Evolutionary conservation across 53 echinoderm and acorn worm genomes (phyloP).

Genomic region (Antedon mediterranea): DNA sequence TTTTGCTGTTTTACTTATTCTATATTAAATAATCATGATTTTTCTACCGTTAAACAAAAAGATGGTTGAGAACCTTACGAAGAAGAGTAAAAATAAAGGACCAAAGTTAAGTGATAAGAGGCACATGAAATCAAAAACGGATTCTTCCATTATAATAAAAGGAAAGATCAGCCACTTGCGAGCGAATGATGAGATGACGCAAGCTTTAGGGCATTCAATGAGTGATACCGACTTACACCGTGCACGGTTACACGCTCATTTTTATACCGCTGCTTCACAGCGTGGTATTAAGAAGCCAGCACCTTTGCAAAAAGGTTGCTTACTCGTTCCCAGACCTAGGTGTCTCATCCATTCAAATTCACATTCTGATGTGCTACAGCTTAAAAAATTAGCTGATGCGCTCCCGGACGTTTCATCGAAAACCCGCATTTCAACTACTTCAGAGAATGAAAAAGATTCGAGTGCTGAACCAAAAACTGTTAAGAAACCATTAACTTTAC

Average conservation of each 20-base stretch:
- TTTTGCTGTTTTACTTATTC: too few species aligned
- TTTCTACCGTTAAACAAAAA: not conserved
- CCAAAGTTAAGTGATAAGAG: not conserved
- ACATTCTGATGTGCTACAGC: not conserved
- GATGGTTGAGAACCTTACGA: not conserved
- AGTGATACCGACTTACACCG: not conserved
- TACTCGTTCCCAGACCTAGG: too few species aligned
- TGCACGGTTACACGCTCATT: not conserved
- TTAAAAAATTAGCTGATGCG: not conserved
- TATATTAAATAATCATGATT: not conserved
- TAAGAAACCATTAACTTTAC: not conserved
- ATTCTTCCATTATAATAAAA: not conserved
- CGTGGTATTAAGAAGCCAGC: not conserved
- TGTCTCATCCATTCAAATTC: too few species aligned
- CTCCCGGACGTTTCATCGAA: not conserved
- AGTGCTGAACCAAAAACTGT: not conserved
- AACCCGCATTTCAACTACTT: too few species aligned
- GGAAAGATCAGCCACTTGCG: not conserved
- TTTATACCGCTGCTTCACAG: not conserved
- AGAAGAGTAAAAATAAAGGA: not conserved
- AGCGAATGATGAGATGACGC: not conserved
- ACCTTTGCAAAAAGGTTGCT: too few species aligned
- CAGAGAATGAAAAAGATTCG: too few species aligned
- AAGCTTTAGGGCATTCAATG: not conserved
- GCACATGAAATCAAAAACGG: not conserved